These are phyloP conservation scores for Troides helena DNA, from an alignment of 2,888 invertebrate species.

Conservation along the genomic window DNA sequence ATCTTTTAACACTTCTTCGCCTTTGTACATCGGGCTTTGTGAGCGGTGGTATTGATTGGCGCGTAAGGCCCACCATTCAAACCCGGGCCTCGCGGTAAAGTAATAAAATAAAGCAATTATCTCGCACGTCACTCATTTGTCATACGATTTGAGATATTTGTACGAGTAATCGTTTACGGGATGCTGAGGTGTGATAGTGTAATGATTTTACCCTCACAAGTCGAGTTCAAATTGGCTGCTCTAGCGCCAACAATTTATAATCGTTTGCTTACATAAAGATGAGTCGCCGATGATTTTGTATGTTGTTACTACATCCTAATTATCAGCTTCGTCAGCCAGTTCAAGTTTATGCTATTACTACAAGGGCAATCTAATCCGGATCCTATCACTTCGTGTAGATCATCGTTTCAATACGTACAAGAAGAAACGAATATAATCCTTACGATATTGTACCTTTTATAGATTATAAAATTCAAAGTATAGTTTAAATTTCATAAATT, in stretches of 20 bases:
- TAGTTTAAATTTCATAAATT: too few relatives aligned
- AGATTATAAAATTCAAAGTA: too few relatives aligned
- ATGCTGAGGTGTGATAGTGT: background rate
- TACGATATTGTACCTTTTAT: too few relatives aligned
- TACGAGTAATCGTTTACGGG: constrained; percentile 9
- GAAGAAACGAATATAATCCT: too few relatives aligned
- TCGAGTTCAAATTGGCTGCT: background rate
- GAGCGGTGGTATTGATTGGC: constrained; percentile 36
- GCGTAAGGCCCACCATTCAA: constrained; percentile 34
- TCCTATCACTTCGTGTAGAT: too few relatives aligned
- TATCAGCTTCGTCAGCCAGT: too few relatives aligned
- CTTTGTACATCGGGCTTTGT: constrained; percentile 53
- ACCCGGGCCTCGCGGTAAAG: constrained; percentile 9
- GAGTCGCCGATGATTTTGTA: too few relatives aligned
- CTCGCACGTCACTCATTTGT: constrained; percentile 20
- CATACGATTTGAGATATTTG: constrained; percentile 12
- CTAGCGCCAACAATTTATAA: background rate
- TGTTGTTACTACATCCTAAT: too few relatives aligned
- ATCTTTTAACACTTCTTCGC: constrained; percentile 66
- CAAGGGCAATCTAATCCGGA: too few relatives aligned
- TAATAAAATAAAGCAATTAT: constrained; percentile 28
- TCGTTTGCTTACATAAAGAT: background rate
- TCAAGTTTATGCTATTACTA: too few relatives aligned
- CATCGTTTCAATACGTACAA: too few relatives aligned
- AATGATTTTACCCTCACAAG: background rate